Evolutionary conservation across 1,140 invertebrate genomes (phyloP).

Genomic region (Brachionus rubens): DNA sequence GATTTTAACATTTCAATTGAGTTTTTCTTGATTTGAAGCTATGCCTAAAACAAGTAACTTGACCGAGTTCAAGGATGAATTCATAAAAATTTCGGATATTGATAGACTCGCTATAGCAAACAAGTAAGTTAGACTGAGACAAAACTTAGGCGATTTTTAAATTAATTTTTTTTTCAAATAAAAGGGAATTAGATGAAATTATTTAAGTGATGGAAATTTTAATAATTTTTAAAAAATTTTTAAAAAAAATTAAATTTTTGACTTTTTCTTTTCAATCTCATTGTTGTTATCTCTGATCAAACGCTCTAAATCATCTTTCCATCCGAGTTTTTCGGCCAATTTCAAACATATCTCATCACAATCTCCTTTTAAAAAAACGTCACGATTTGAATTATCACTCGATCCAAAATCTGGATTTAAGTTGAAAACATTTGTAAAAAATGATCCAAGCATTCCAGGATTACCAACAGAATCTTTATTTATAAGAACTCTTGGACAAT

Average conservation of each 20-base stretch:
- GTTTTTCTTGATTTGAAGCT: neutral
- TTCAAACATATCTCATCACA: constrained; percentile 79
- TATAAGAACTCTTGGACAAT: constrained; percentile 56
- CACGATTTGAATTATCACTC: constrained; percentile 59
- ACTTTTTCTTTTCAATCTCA: neutral
- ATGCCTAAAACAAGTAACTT: constrained; percentile 4
- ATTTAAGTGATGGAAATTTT: neutral
- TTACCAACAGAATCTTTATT: constrained; percentile 57
- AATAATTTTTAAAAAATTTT: neutral
- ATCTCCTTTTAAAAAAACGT: constrained; percentile 80
- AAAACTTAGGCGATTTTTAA: neutral
- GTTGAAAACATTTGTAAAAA: constrained; percentile 11
- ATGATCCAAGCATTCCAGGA: constrained; percentile 3
- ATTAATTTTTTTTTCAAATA: no score
- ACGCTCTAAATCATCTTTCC: constrained; percentile 61
- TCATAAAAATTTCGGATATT: constrained; percentile 35
- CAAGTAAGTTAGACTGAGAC: neutral
- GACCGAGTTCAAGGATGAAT: constrained; percentile 4
- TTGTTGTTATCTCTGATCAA: neutral
- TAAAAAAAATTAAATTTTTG: constrained; percentile 34
- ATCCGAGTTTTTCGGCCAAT: constrained; percentile 77
- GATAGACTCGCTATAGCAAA: constrained; percentile 15
- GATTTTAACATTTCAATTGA: neutral
- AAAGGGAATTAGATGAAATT: constrained; percentile 19
- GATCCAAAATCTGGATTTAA: constrained; percentile 35